Base-by-base conservation (phyloP, 2,113 vertebrate species). In the Cinclus cinclus region DNA sequence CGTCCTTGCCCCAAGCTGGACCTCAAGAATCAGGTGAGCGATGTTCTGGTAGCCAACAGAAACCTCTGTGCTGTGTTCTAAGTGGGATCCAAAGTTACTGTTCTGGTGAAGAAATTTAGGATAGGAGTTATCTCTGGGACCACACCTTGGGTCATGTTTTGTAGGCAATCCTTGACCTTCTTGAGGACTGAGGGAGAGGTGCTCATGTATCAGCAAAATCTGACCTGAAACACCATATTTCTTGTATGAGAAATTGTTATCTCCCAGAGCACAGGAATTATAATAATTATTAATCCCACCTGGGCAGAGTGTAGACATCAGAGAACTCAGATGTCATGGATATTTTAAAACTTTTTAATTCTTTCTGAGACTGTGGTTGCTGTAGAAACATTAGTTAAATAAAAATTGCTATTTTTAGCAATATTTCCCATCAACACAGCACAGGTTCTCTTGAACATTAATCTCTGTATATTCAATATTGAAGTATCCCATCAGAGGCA, bases 21-120 rank as follows among this genome's bases (percentile, higher is more conserved):
- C 97, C 98, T 99, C 83, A 99, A 98, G 98, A 99, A 99, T 95
- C 99, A 99, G 99, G 99, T 99, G 98, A 98, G 98, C 53, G 25
- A 35, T 8, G 3, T 52, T 69, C 63, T 35, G 50, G 28, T 5
- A 69, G 75, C 59, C 84, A 79, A 11, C 53, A 87, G 73, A 85
- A 69, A 19, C 25, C 60, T 33, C 27, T 56, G 37, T 65, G 42
- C 53, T 73, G 20, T 33, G 18, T 25, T 56, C 17, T 53, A 28
- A 6, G 46, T 11, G 7, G 55, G 53, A 60, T 52, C 33, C 31
- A 30, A 27, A 73, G 37, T 28, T 52, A 6, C 42, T 58, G 19
- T 55, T 63, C 56, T 89, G 81, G 18, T n/a, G 67, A 49, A 39
- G 50, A 28, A 77, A 10, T 35, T 44, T 39, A 52, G 76, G 63